Conservation (phyloP, 2,888 invertebrate species). For the Emesis castigata region DNA sequence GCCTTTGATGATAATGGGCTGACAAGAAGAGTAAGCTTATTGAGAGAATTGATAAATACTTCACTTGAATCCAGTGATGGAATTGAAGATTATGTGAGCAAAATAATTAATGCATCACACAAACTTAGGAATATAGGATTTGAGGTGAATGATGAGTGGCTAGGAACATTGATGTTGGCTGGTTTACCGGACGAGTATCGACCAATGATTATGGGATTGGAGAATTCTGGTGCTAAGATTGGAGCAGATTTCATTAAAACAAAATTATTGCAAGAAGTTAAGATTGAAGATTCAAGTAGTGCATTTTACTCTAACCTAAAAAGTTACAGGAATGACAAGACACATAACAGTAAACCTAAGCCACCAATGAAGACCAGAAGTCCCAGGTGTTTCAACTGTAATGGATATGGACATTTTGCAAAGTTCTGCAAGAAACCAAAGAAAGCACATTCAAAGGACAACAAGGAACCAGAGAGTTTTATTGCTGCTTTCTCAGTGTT, state of each 20-base stretch:
- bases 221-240: constrained; percentile 53
- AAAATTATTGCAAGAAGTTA: constrained; percentile 49
- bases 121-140: constrained; percentile 17
- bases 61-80: constrained; percentile 32
- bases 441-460: background rate
- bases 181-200: background rate
- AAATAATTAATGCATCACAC: constrained; percentile 36
- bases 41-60: constrained; percentile 35
- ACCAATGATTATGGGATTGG: constrained; percentile 33
- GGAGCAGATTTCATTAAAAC: constrained; percentile 48
- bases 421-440: constrained; percentile 4
- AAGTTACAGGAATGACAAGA: background rate
- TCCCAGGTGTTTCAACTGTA: constrained; percentile 25
- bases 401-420: constrained; percentile 23
- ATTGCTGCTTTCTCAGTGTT: constrained; percentile 9
- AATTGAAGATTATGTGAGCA: constrained; percentile 51
- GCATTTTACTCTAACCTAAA: background rate
- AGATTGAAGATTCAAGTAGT: background rate
- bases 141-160: constrained; percentile 17
- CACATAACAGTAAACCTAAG: background rate
- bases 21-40: constrained; percentile 42
- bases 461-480: constrained; percentile 1
- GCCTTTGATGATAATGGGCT: constrained; percentile 53
- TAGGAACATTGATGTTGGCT: constrained; percentile 11
- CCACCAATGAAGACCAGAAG: background rate